Evolutionary conservation across 64 coral and sea anemone species (phyloP), one percentile per base, ranked within the genome.

Genomic region (Porites australiensis): DNA sequence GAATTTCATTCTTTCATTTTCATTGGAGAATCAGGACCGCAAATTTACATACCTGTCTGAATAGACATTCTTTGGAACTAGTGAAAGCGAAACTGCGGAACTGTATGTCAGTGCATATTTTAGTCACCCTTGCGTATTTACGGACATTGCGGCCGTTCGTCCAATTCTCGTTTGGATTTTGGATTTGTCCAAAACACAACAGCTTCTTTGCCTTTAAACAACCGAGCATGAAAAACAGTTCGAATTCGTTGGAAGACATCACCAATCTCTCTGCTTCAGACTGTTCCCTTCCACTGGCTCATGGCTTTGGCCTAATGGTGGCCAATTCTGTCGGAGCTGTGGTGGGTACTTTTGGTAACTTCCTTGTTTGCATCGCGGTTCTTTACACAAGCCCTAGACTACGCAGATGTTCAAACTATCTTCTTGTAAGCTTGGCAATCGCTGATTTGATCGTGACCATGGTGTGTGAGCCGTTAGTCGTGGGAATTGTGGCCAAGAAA

Each of bases 361-460:
- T 88, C 37, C 58, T 77, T 3, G 74, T 89, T 19, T 48, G 72
- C 14, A 49, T 6, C 63, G 72, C 87, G 11, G 87, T 89, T 18
- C 57, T 89, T 6, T 70, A 51, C 27, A 77, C 87, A 19, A 58
- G 11, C 11, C 21, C 58, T 64, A 46, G 57, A 48, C 52, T 73
- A 11, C 52, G 58, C 10, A 74, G 60, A 21, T 75, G 58, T 23
- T 77, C 73, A 9, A 90, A 82, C 77, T 90, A 80, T 37, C 77
- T 90, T 22, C 88, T 90, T 5, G 48, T 80, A 21, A 90, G 88
- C 44, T 48, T 82, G 46, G 88, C 88, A 1, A 51, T 80, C 3
- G 77, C 88, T 64, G 77, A 90, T 59, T 80, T 90, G 61, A 57
- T 90, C 21, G 88, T 81, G 3, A 81, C 87, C 13, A 77, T 89